These are phyloP conservation scores for Cheilosia pagana DNA, from an alignment of 2,888 invertebrate species.

Conservation along the genomic window DNA sequence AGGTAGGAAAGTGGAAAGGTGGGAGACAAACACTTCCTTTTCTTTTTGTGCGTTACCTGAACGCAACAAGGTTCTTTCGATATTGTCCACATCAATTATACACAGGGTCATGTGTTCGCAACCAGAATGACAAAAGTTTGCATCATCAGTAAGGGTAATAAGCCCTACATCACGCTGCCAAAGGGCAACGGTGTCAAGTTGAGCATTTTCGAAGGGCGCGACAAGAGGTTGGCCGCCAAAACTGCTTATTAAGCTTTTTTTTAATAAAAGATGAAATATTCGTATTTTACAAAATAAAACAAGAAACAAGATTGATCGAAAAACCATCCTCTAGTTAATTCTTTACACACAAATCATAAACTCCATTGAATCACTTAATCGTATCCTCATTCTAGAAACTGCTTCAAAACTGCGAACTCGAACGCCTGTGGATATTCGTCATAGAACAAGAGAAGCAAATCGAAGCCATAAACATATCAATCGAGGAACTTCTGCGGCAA, in stretches of 20 bases:
- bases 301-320: no score
- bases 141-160: slow-evolving; percentile 98
- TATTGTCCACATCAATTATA: slow-evolving; percentile 99
- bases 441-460: slow-evolving; percentile 83
- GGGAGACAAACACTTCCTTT: no score
- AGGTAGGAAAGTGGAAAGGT: no score
- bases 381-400: slow-evolving; percentile 56
- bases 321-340: no score
- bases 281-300: slow-evolving; percentile 70
- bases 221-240: slow-evolving; percentile 97
- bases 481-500: slow-evolving; percentile 81
- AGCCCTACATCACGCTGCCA: slow-evolving; percentile 98
- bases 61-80: slow-evolving; percentile 99
- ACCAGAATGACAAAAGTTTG: slow-evolving; percentile 99
- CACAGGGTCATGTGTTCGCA: slow-evolving; percentile 98
- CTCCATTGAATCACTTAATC: neutral
- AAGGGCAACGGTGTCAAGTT: slow-evolving; percentile 98
- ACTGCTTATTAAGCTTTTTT: slow-evolving; percentile 84
- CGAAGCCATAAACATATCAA: slow-evolving; percentile 80
- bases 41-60: no score
- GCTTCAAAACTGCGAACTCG: slow-evolving; percentile 76
- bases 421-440: slow-evolving; percentile 81
- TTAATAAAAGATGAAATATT: slow-evolving; percentile 63
- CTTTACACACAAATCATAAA: neutral
- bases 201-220: slow-evolving; percentile 99